Evolutionary conservation across 2,113 vertebrate species (phyloP), one percentile per base, ranked within the genome.

Genomic region (Gavialis gangeticus): DNA sequence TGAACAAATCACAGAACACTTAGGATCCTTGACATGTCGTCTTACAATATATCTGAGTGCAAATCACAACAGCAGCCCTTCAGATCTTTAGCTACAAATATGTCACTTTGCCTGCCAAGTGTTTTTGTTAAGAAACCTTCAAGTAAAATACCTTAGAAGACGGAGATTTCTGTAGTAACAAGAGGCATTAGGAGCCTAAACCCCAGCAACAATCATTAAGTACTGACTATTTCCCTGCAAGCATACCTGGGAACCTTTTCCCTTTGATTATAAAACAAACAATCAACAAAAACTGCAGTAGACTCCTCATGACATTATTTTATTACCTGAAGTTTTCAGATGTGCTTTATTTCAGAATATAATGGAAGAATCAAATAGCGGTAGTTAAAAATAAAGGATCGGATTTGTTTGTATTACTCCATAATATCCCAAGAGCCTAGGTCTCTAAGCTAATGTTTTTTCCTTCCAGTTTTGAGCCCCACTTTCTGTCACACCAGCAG

Each of bases 1-100:
- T 82, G 58, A 90, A 95, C 73, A 85, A 95, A 90, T 96, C 71
- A 81, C 86, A 92, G 94, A 93, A 67, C 62, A 37, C 91, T 93
- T 67, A 28, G 69, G 30, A 81, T 16, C 56, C 87, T 54, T 58
- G 83, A 94, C 81, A 93, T 1, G 10, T 85, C 18, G 6, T 73
- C 67, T 92, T 85, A 89, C 94, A 95, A 85, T 79, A 94, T 34
- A 27, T 90, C 57, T 18, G 91, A 77, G 92, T 6, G 19, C 46
- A 89, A 86, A 87, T 84, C 82, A 75, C 85, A 85, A 12, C 28
- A 78, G 78, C 90, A 92, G 90, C 67, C 79, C 90, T 91, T 94
- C 82, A 4, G 63, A 46, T 79, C 82, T 77, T 81, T 17, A 75
- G 24, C 66, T 55, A 73, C 0, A 10, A 24, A 84, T 9, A 60